These are phyloP conservation scores for Rhabdophis nuchalis DNA, from an alignment of 2,797 vertebrate genomes.

Conservation along the genomic window DNA sequence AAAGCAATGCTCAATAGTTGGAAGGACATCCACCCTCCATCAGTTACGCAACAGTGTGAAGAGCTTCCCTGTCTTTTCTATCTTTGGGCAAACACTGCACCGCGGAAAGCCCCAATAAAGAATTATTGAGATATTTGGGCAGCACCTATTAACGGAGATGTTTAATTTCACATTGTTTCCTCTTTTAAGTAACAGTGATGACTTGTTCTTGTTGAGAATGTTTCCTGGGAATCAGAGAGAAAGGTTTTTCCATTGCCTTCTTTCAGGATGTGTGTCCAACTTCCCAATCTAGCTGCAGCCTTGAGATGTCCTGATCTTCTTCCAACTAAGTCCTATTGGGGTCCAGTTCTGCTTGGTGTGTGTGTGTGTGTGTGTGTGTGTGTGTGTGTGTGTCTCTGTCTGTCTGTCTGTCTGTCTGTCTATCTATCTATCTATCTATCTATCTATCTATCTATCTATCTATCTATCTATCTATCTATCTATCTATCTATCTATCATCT, in stretches of 20 bases:
- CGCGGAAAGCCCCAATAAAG: not conserved
- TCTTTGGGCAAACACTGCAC: not conserved
- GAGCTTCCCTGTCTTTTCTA: not conserved
- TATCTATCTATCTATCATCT: too few relatives aligned
- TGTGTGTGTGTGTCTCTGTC: too few relatives aligned
- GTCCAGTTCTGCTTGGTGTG: not conserved
- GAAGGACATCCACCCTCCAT: not conserved
- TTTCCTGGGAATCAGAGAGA: not conserved
- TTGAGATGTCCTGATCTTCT: not conserved
- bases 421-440: too few relatives aligned
- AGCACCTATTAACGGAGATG: not conserved
- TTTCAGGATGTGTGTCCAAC: not conserved
- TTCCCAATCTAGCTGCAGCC: not conserved
- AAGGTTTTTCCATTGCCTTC: not conserved
- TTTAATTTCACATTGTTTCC: not conserved
- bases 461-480: too few relatives aligned
- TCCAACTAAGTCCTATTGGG: not conserved
- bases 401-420: too few relatives aligned
- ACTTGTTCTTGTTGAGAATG: not conserved
- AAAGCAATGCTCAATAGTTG: not conserved
- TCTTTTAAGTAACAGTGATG: not conserved
- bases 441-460: too few relatives aligned
- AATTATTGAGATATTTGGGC: not conserved
- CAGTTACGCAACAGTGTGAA: not conserved
- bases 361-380: too few relatives aligned